Percentiles rank a stretch among this genome's conserved stretches.
phyloP scores from a whole-genome alignment of 2,113 vertebrate genomes.

The Eudorcas thomsonii region DNA sequence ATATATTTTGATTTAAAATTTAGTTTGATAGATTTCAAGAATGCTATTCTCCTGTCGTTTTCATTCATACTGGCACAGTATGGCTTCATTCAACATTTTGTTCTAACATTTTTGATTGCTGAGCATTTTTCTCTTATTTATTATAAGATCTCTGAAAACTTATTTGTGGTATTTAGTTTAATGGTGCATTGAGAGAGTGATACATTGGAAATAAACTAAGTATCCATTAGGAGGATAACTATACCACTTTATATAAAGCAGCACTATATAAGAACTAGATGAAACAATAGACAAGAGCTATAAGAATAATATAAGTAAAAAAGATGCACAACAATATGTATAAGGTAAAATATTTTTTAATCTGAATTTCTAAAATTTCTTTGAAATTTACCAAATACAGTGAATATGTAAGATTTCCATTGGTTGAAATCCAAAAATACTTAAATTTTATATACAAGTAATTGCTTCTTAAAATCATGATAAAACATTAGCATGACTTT shows the following conservation, averaged over 20 bases:
- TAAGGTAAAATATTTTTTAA: neutral
- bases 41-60: neutral
- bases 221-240: neutral
- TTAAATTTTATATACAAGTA: neutral
- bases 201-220: neutral
- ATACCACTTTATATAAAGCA: neutral
- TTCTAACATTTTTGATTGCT: neutral
- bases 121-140: neutral
- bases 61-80: neutral
- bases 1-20: neutral
- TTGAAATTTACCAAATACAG: neutral
- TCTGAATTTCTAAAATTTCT: neutral
- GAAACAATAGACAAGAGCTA: neutral
- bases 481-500: neutral
- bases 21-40: neutral
- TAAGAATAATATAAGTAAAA: neutral
- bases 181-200: neutral
- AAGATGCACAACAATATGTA: neutral
- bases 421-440: neutral
- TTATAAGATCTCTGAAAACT: neutral
- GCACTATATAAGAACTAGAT: neutral
- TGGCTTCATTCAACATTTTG: neutral
- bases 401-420: neutral
- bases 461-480: neutral
- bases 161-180: neutral